Evolutionary conservation across 1,140 invertebrate genomes (phyloP).

Genomic region (Lepidurus couesii): DNA sequence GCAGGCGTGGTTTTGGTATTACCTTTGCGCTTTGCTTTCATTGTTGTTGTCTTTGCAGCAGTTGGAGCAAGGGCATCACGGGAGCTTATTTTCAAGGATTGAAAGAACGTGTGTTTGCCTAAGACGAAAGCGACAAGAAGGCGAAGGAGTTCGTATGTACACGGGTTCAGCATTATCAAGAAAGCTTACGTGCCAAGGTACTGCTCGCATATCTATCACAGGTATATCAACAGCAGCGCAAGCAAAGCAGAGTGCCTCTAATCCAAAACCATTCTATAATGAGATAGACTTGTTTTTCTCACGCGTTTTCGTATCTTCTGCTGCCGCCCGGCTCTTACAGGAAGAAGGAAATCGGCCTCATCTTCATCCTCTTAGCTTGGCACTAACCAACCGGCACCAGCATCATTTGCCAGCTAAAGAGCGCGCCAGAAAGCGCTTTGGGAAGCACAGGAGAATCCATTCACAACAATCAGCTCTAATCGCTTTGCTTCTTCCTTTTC

Average conservation of each 20-base stretch:
- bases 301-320: not conserved
- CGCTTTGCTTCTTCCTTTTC: not conserved
- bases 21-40: not conserved
- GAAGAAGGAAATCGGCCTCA: not conserved
- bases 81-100: not conserved
- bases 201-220: not conserved
- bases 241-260: not conserved
- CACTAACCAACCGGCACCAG: constrained; percentile 17
- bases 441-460: not conserved
- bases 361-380: constrained; percentile 21
- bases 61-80: not conserved
- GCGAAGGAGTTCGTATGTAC: not conserved
- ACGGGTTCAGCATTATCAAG: not conserved
- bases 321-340: not conserved
- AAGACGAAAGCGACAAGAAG: not conserved
- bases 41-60: constrained; percentile 11
- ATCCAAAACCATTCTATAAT: not conserved
- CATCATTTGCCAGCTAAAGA: constrained; percentile 15
- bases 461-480: constrained; percentile 22
- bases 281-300: not conserved
- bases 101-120: not conserved
- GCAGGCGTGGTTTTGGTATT: not conserved
- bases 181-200: not conserved
- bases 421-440: not conserved
- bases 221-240: not conserved